phyloP scores from a whole-genome alignment of 1,140 invertebrate species.

The Caenorhabditis remanei region DNA sequence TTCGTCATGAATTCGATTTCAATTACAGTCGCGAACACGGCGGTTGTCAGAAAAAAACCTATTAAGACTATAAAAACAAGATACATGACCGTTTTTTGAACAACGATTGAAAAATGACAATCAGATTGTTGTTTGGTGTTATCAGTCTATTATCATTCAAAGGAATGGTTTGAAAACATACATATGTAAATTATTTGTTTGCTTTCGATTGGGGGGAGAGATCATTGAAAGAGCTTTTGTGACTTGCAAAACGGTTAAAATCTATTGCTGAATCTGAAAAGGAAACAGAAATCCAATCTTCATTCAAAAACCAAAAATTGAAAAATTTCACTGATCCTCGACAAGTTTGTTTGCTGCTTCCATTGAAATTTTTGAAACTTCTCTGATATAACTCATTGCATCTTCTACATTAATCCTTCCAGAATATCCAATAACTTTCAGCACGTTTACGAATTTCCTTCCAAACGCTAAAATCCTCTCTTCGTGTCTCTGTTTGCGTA shows the following conservation, averaged over 20 bases:
- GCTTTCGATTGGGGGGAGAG: too few relatives aligned
- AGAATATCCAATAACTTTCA: neutral
- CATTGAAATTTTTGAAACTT: conserved; percentile 24
- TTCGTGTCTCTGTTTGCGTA: neutral
- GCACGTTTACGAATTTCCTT: neutral
- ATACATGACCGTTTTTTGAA: neutral
- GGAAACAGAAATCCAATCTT: too few relatives aligned
- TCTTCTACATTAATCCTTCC: neutral
- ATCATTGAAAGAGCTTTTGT: too few relatives aligned
- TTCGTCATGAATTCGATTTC: neutral
- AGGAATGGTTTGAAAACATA: too few relatives aligned
- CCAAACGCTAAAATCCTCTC: neutral
- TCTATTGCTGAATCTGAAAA: too few relatives aligned
- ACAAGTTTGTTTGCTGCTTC: conserved; percentile 11
- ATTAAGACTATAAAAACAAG: neutral
- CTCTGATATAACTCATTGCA: conserved; percentile 21
- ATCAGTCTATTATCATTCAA: too few relatives aligned
- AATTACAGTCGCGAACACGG: neutral
- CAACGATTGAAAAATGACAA: neutral
- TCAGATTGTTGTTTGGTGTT: too few relatives aligned
- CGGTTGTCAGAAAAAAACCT: neutral
- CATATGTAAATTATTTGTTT: too few relatives aligned
- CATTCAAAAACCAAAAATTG: too few relatives aligned
- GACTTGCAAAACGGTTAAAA: too few relatives aligned
- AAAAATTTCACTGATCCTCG: neutral